A percentile compares a stretch with the other conserved stretches of the same genome.
Evolutionary conservation across 2,888 invertebrate genomes (phyloP).

Genomic region (Tipula confusa): DNA sequence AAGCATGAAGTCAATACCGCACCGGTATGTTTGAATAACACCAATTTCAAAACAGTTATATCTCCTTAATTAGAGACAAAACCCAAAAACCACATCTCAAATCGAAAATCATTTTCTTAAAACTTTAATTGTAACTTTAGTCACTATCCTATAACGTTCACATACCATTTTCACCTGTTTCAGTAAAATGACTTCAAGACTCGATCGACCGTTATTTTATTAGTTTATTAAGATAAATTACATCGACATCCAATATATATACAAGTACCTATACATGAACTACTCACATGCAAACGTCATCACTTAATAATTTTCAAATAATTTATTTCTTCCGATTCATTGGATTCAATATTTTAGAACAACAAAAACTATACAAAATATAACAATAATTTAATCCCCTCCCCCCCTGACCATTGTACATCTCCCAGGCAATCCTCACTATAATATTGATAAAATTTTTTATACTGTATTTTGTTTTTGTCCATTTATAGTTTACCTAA

Average conservation of each 20-base stretch:
- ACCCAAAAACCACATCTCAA: too few species aligned
- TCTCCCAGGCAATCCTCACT: too few species aligned
- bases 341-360: not conserved
- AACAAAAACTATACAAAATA: not conserved
- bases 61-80: too few species aligned
- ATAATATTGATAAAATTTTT: too few species aligned
- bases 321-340: conserved; percentile 3
- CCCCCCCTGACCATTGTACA: not conserved
- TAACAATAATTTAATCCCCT: not conserved
- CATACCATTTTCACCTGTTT: not conserved
- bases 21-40: too few species aligned
- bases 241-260: not conserved
- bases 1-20: too few species aligned
- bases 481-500: too few species aligned
- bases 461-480: not conserved
- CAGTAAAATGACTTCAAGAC: not conserved
- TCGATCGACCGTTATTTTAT: not conserved
- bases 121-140: too few species aligned
- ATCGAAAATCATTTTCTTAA: too few species aligned
- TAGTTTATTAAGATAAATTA: not conserved
- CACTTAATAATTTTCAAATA: not conserved
- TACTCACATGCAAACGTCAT: not conserved
- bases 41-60: too few species aligned
- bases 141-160: too few species aligned
- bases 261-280: not conserved